A percentile compares a stretch with the other conserved stretches of the same genome.
Conservation (phyloP, 2,888 invertebrate species). For the Rutpela maculata region DNA sequence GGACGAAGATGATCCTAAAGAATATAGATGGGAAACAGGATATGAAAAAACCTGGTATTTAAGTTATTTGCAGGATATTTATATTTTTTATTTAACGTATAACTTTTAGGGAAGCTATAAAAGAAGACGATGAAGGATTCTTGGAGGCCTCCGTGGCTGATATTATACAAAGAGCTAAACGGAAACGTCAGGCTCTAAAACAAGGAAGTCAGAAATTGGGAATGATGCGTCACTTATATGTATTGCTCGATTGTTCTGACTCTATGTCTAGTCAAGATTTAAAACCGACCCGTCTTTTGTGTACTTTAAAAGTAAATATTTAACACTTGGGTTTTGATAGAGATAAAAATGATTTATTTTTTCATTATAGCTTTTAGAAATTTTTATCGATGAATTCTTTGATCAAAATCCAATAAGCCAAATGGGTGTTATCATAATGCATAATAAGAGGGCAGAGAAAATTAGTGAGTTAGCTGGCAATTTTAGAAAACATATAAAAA, state of each 20-base stretch:
- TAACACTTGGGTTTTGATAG: slow-evolving; percentile 15
- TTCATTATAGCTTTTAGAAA: slow-evolving; percentile 85
- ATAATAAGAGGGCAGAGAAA: slow-evolving; percentile 96
- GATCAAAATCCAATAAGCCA: slow-evolving; percentile 99
- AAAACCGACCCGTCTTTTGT: slow-evolving; percentile 92
- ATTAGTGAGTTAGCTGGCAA: slow-evolving; percentile 93
- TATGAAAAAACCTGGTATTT: slow-evolving; percentile 94
- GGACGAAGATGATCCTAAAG: slow-evolving; percentile 90
- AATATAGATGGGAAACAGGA: slow-evolving; percentile 96
- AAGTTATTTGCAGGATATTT: not conserved
- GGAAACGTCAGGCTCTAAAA: slow-evolving; percentile 84
- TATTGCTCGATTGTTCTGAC: slow-evolving; percentile 95
- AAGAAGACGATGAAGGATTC: slow-evolving; percentile 96
- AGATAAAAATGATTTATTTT: slow-evolving; percentile 7
- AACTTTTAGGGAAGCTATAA: slow-evolving; percentile 89
- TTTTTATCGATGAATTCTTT: slow-evolving; percentile 97
- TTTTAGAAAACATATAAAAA: slow-evolving; percentile 86
- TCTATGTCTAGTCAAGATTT: slow-evolving; percentile 96
- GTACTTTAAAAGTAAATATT: slow-evolving; percentile 86
- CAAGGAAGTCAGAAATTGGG: slow-evolving; percentile 90
- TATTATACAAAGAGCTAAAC: slow-evolving; percentile 91
- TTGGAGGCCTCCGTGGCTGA: slow-evolving; percentile 94
- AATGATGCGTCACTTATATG: slow-evolving; percentile 97
- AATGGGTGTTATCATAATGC: slow-evolving; percentile 92
- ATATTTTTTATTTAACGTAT: not conserved